phyloP scores from a whole-genome alignment of 2,888 invertebrate species.

The Vesta saturnalis region DNA sequence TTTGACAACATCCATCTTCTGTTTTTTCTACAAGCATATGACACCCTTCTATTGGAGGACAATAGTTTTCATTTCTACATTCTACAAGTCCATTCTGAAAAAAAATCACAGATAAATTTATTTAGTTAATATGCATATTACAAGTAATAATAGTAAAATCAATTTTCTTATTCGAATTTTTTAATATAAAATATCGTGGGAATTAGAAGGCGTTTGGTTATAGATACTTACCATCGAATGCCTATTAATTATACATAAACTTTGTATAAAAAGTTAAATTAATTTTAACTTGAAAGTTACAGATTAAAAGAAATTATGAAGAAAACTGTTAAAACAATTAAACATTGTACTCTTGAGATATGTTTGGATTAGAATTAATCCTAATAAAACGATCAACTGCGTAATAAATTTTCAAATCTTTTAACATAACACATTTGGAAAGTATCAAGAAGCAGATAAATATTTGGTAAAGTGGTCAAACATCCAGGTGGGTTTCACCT shows the following conservation, averaged over 20 bases:
- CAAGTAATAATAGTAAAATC: no score
- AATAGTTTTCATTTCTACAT: conserved; percentile 77
- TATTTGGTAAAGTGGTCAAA: conserved; percentile 4
- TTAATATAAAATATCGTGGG: no score
- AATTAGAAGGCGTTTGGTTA: no score
- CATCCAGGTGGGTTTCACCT: conserved; percentile 21
- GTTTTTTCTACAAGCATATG: conserved; percentile 78
- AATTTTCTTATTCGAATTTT: no score
- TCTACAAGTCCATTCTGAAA: conserved; percentile 89
- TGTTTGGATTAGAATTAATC: background rate
- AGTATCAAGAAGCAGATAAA: conserved; percentile 20
- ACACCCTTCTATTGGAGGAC: conserved; percentile 87
- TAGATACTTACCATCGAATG: no score
- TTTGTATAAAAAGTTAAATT: no score
- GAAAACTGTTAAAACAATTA: no score
- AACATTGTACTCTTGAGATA: background rate
- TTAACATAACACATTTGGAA: conserved; percentile 23
- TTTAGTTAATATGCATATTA: no score
- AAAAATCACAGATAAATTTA: conserved; percentile 37
- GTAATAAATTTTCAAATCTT: conserved; percentile 23
- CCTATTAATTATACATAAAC: no score
- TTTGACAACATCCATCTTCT: conserved; percentile 80
- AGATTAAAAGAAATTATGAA: no score
- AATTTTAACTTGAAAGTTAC: no score
- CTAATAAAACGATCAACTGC: conserved; percentile 8